phyloP scores from a whole-genome alignment of 2,797 vertebrate genomes.

The Cyprinella venusta region DNA sequence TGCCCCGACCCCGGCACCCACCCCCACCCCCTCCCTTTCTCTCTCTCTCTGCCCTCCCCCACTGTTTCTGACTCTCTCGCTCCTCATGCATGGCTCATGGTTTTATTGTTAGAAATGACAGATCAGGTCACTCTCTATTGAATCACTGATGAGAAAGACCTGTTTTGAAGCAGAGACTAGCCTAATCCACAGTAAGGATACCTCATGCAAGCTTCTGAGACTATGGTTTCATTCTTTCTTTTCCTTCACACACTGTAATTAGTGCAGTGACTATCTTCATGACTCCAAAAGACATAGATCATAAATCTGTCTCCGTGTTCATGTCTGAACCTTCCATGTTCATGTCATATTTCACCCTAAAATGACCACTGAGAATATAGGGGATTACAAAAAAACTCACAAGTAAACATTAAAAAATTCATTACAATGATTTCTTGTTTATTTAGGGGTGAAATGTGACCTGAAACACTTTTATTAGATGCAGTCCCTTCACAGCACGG shows the following conservation, averaged over 20 bases:
- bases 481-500: too few relatives aligned
- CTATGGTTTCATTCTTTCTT: background rate
- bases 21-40: too few relatives aligned
- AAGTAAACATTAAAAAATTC: too few relatives aligned
- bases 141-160: conserved; percentile 31
- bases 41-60: background rate
- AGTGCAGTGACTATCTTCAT: background rate
- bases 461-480: conserved; percentile 9
- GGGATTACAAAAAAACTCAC: background rate
- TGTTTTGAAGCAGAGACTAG: conserved; percentile 26
- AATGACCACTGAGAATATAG: background rate
- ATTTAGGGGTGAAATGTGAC: background rate
- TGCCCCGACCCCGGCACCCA: background rate
- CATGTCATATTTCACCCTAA: background rate
- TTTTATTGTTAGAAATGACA: conserved; percentile 43
- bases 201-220: background rate
- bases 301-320: background rate
- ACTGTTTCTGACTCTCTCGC: background rate
- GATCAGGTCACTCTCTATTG: conserved; percentile 39
- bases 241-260: background rate
- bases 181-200: background rate
- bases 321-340: background rate
- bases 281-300: background rate
- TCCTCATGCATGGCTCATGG: conserved; percentile 17
- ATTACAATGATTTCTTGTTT: background rate